Conservation (phyloP, 2,797 vertebrate species). For the Acanthiza pusilla region DNA sequence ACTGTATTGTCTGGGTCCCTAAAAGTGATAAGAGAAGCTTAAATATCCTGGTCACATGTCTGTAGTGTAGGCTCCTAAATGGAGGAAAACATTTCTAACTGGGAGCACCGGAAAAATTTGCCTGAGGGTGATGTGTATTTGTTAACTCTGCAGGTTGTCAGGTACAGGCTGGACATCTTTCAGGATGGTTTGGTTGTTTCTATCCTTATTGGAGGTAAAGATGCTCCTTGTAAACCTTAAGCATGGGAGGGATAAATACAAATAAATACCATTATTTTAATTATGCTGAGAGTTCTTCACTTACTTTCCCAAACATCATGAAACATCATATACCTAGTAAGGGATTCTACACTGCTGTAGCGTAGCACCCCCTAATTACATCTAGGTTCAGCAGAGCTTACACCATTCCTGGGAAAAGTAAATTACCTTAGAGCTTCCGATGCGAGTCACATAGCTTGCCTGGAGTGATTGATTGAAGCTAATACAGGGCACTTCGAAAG, state of each 20-base stretch:
- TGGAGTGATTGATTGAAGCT: not conserved
- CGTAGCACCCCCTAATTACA: not conserved
- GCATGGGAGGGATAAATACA: not conserved
- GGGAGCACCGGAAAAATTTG: not conserved
- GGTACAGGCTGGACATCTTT: not conserved
- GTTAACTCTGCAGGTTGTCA: not conserved
- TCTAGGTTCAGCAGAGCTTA: not conserved
- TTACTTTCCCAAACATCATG: not conserved
- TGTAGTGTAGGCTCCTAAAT: not conserved
- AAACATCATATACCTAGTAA: not conserved
- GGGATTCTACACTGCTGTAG: not conserved
- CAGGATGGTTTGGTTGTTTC: not conserved
- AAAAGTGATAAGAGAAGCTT: not conserved
- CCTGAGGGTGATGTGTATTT: not conserved
- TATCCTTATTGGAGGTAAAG: not conserved
- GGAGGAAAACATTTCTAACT: not conserved
- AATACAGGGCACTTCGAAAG: not conserved
- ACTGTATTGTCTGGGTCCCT: not conserved
- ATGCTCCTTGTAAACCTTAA: not conserved
- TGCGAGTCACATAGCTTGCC: fast-evolving
- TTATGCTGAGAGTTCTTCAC: not conserved
- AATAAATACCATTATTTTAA: not conserved
- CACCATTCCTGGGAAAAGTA: not conserved
- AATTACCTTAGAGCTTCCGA: not conserved
- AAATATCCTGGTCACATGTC: not conserved